phyloP scores from a whole-genome alignment of 2,888 invertebrate genomes.

The Tenthredo livida region DNA sequence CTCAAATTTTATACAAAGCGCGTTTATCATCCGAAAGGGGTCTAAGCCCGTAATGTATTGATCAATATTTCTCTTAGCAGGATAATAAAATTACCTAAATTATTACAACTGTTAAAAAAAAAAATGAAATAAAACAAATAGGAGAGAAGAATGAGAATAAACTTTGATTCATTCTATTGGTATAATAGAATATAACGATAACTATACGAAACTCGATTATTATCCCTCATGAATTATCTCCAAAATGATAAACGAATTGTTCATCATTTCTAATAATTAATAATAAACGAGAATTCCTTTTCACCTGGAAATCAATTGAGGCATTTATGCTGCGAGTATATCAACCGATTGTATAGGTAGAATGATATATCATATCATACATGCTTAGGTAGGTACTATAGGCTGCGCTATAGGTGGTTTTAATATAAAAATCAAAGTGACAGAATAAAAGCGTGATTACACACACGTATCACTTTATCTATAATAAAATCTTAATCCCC shows the following conservation, averaged over 20 bases:
- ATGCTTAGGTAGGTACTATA: background rate
- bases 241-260: background rate
- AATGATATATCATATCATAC: background rate
- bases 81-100: slow-evolving; percentile 9
- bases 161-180: background rate
- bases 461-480: background rate
- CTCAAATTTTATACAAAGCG: background rate
- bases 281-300: background rate
- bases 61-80: background rate
- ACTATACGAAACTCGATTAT: background rate
- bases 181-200: background rate
- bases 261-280: background rate
- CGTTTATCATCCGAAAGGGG: background rate
- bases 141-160: background rate
- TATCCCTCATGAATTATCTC: background rate
- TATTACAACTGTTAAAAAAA: background rate
- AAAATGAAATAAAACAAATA: background rate
- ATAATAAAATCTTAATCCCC: slow-evolving; percentile 41
- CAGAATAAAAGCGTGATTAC: slow-evolving; percentile 21
- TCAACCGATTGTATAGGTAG: background rate
- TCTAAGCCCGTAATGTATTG: background rate
- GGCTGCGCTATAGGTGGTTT: background rate
- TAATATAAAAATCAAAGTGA: slow-evolving; percentile 17
- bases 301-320: background rate
- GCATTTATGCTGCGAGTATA: background rate